Conservation (phyloP, 35 echinoderm and acorn worm species). For the Amphiura filiformis region DNA sequence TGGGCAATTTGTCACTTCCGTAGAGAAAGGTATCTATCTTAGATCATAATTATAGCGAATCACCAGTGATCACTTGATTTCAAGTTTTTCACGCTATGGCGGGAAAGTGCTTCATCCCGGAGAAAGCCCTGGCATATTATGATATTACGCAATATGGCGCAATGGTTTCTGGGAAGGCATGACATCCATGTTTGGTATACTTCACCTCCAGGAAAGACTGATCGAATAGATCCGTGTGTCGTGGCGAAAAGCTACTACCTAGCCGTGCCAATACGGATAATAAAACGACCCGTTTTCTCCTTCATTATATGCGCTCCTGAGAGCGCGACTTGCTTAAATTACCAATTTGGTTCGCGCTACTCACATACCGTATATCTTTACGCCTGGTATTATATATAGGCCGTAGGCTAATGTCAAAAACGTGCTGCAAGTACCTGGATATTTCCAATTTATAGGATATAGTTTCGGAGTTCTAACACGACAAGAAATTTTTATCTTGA, state of each 20-base stretch:
- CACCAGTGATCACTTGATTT: no score
- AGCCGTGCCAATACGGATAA: not conserved
- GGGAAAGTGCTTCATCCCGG: no score
- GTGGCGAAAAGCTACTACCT: no score
- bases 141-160: no score
- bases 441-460: not conserved
- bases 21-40: no score
- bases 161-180: no score
- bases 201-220: not conserved
- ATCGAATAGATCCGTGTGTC: not conserved
- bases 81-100: no score
- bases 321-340: conserved; percentile 1
- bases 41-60: no score
- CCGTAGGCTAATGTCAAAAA: conserved; percentile 10
- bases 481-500: not conserved
- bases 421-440: not conserved
- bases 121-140: no score
- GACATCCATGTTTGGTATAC: no score
- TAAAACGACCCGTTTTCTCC: conserved; percentile 11
- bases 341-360: conserved; percentile 1
- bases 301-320: conserved; percentile 5
- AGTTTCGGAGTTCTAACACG: not conserved
- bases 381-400: not conserved
- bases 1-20: no score
- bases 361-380: not conserved